Base-by-base conservation (phyloP, 2,888 invertebrate genomes). In the Agonopterix alstromeriana region DNA sequence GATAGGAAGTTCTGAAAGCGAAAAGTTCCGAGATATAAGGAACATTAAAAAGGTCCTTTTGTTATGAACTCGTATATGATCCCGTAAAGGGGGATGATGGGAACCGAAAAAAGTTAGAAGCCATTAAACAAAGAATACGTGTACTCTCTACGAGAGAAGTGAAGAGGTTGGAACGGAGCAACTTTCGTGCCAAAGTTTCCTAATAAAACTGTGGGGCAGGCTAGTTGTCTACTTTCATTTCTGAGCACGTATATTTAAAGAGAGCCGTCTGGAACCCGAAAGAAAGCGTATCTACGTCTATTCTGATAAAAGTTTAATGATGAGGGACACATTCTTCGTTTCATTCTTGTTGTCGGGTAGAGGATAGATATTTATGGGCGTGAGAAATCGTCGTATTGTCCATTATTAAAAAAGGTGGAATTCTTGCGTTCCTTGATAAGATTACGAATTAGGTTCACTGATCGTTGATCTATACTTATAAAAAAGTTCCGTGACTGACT, bases 151-250 rank as follows among this genome's bases (percentile, higher is more conserved):
- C 38, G 5, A 43, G 12, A 48, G 35, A 44, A 40, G 40, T 38
- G n/a, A 27, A 17, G 36, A 40, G 38, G 17, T 45, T 36, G 48
- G 35, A 49, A 46, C 42, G 44, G 49, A 44, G 27, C 43, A 46
- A 55, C 53, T 48, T 56, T 53, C 45, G 45, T 36, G 47, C 46
- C 50, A 58, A 57, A 61, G 54, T 56, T 60, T 50, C 48, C 54
- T 54, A 63, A 63, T 60, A 55, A 58, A 55, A 54, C 48, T 48
- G 52, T 42, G 48, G 46, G 47, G 46, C 44, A 41, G 49, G 43
- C 45, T 48, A 43, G 47, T 43, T 45, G 49, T 52, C 60, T 58
- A 52, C 62, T 67, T 65, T 56, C 55, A 61, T 73, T 67, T 63
- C 69, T 43, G 53, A 46, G 56, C 64, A 66, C 68, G 67, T 69